A percentile compares a stretch with the other conserved stretches of the same genome.
Conservation (phyloP, 1,140 invertebrate genomes). For the Ganaspis sp. region DNA sequence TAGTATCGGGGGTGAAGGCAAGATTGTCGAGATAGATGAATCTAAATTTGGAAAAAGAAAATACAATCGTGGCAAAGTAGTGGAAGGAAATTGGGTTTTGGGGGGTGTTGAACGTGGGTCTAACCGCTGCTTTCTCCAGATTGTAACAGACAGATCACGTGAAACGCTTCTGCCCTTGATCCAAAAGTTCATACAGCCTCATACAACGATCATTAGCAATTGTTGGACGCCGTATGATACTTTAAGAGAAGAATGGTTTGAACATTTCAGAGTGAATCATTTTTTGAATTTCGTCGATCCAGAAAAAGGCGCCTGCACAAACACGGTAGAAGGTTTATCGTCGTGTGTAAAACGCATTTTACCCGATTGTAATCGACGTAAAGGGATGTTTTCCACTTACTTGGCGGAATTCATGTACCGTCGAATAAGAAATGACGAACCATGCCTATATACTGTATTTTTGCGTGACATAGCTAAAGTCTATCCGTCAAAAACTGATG, state of each 20-base stretch:
- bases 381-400: too few species aligned
- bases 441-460: too few species aligned
- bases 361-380: too few species aligned
- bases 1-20: background rate
- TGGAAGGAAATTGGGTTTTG: conserved; percentile 72
- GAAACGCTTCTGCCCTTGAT: conserved; percentile 50
- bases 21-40: conserved; percentile 59
- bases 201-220: conserved; percentile 59
- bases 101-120: conserved; percentile 58
- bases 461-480: conserved; percentile 26
- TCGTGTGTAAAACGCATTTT: too few species aligned
- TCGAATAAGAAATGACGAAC: too few species aligned
- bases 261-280: conserved; percentile 53
- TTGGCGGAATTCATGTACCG: too few species aligned
- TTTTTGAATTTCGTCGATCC: conserved; percentile 47
- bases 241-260: conserved; percentile 43
- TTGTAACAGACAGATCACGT: conserved; percentile 44
- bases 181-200: conserved; percentile 51
- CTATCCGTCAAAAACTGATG: too few species aligned
- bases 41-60: conserved; percentile 59
- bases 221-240: conserved; percentile 57
- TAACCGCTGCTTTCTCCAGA: conserved; percentile 42
- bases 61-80: conserved; percentile 53
- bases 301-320: conserved; percentile 41
- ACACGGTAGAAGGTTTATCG: too few species aligned